These are phyloP conservation scores for Choristoneura fumiferana DNA, from an alignment of 1,140 invertebrate genomes.

Conservation along the genomic window DNA sequence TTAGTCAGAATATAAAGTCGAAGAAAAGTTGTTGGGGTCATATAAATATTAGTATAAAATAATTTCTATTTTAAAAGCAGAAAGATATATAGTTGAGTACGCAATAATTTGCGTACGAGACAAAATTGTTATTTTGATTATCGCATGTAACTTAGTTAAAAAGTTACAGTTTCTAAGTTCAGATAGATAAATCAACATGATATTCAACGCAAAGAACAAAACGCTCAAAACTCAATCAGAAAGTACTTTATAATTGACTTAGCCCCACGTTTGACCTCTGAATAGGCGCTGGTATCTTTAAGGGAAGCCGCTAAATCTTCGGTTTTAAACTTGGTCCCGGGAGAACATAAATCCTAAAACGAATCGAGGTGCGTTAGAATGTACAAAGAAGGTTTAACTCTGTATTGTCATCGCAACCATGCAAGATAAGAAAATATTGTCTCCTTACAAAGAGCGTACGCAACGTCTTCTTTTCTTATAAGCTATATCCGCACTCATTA, in stretches of 20 bases:
- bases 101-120: too few relatives aligned
- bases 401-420: slow-evolving; percentile 26
- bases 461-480: slow-evolving; percentile 55
- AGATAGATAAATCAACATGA: slow-evolving; percentile 37
- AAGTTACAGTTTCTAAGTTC: background rate
- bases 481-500: slow-evolving; percentile 62
- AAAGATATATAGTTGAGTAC: too few relatives aligned
- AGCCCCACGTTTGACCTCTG: slow-evolving; percentile 50
- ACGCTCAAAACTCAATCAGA: slow-evolving; percentile 45
- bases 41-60: too few relatives aligned
- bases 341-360: slow-evolving; percentile 64
- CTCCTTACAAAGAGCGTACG: slow-evolving; percentile 48
- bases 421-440: slow-evolving; percentile 60
- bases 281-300: slow-evolving; percentile 47
- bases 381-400: slow-evolving; percentile 46
- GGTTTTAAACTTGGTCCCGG: slow-evolving; percentile 48
- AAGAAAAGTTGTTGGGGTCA: too few relatives aligned
- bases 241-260: slow-evolving; percentile 59
- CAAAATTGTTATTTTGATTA: too few relatives aligned
- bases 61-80: too few relatives aligned
- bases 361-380: slow-evolving; percentile 57
- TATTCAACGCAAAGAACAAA: slow-evolving; percentile 30
- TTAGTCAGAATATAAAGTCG: too few relatives aligned
- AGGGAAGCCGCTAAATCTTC: slow-evolving; percentile 58
- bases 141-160: background rate